Base-by-base conservation (phyloP, 2,113 vertebrate species). In the Morone chrysops region DNA sequence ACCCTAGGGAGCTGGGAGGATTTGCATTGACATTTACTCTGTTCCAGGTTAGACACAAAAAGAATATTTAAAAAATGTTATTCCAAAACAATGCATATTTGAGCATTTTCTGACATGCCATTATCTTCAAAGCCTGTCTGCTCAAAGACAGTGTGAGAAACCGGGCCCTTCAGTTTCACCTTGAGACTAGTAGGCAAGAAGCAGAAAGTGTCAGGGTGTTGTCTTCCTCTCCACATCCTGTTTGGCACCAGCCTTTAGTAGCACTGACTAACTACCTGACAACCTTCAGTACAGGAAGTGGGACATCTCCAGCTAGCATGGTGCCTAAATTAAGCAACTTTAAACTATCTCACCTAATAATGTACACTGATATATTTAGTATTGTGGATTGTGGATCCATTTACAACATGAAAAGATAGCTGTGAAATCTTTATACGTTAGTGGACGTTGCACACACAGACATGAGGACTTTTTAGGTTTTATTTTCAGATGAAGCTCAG, bases 181-280 rank as follows among this genome's bases (percentile, higher is more conserved):
- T 76, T 51, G 18, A 73, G 9, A 12, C 0, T 22, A 38, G 38
- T 0, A 70, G 54, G 17, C 20, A 63, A 22, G 43, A 80, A 4
- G 10, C 40, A 72, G 14, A 53, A 17, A 53, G 31, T 25, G 31
- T 31, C 66, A 4, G 8, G 16, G 45, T 17, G 75, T 69, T 82
- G 92, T 86, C 86, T 87, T 83, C 87, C 90, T 83, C 56, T 48
- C 45, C 76, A 88, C 92, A 88, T 93, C 93, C 92, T 94, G 93
- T 91, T 85, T 89, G 80, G 54, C 75, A 70, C 54, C 81, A 78
- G 70, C 54, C 63, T 85, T 40, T 0, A 68, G 22, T 3, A 70
- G 38, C 20, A 5, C 47, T 62, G 16, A 51, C 38, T 9, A 7
- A 51, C 72, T 40, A 66, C 77, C 84, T 48, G 70, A 84, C 67